A percentile compares a stretch with the other conserved stretches of the same genome.
Conservation (phyloP, 2,113 vertebrate genomes). For the Arizona elegans region DNA sequence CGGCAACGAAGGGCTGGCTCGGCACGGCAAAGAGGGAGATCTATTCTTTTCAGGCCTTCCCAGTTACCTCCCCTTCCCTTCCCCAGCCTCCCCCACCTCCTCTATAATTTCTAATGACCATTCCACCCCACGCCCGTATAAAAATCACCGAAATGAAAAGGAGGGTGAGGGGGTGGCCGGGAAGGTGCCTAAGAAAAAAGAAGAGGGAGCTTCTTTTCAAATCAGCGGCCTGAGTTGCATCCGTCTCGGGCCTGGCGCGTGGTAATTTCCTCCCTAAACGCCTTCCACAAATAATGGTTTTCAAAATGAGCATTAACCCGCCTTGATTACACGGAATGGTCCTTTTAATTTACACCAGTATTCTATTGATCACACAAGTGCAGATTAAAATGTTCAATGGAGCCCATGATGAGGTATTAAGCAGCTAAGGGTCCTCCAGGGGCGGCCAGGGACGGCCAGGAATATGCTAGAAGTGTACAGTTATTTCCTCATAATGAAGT, state of each 20-base stretch:
- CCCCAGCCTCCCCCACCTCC: neutral
- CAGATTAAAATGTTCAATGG: constrained; percentile 99
- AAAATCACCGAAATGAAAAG: constrained; percentile 1
- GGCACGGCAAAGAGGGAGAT: constrained; percentile 48
- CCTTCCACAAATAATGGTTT: constrained; percentile 99
- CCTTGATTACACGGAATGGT: constrained; percentile 98
- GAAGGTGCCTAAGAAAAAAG: neutral
- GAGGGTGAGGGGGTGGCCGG: too few relatives aligned
- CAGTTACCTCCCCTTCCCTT: neutral
- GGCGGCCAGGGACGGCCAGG: constrained; percentile 77
- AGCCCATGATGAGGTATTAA: constrained; percentile 99
- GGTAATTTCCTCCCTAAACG: constrained; percentile 92
- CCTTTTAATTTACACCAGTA: constrained; percentile 99
- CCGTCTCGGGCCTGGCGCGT: constrained; percentile 73
- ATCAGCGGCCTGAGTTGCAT: constrained; percentile 71
- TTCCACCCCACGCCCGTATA: constrained; percentile 25
- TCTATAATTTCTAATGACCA: constrained; percentile 47
- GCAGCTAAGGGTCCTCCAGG: constrained; percentile 90
- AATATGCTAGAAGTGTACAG: constrained; percentile 93
- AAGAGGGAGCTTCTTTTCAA: constrained; percentile 65
- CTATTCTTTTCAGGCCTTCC: constrained; percentile 56
- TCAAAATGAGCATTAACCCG: constrained; percentile 99
- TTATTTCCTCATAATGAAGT: constrained; percentile 99
- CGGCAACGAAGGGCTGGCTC: constrained; percentile 63
- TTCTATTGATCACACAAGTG: constrained; percentile 99